Base-by-base conservation (phyloP, 2,113 vertebrate species). In the Rhegmatorhina hoffmannsi region DNA sequence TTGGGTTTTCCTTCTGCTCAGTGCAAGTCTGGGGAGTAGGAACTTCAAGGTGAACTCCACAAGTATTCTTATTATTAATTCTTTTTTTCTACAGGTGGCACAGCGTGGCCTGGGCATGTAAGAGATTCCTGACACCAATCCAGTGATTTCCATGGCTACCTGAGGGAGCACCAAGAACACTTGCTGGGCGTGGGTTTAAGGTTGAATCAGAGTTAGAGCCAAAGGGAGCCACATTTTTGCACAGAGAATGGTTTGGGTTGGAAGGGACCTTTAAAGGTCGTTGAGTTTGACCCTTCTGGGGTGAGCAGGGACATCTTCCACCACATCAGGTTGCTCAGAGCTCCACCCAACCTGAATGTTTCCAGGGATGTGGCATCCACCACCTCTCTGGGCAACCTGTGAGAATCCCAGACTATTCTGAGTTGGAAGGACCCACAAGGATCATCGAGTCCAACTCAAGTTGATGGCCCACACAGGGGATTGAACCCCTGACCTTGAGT, bases 211-310 rank as follows among this genome's bases (percentile, higher is more conserved):
- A 29, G 7, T 55, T 36, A 28, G 21, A 20, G 8, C 44, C 36
- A 38, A 21, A 53, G 52, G 38, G n/a, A 92, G 29, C 17, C 8
- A 0, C 53, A 2, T 21, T 47, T 67, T 31, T 47, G 31, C 50
- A 46, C n/a, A 17, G 4, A 0, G 9, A 46, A 17, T 0, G 8
- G 17, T 5, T 43, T 43, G 49, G 55, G 47, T 0, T 36, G 47
- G 56, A 26, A 52, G 13, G 12, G 19, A 55, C 20, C 34, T 24
- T 31, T 13, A 33, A 49, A 84, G 21, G 26, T 7, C 10, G 18
- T 33, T 1, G 1, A 28, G 56, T 33, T 34, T 26, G 43, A 36
- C 56, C 31, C 34, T 43, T 11, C 11, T 19, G 67, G n/a, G 23
- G 31, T 13, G 63, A 69, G 33, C 63, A 69, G 46, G 59, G n/a